Percentiles rank a stretch among this genome's conserved stretches.
These are phyloP conservation scores for Scaptomyza flava DNA, from an alignment of 2,888 invertebrate genomes.

Conservation along the genomic window DNA sequence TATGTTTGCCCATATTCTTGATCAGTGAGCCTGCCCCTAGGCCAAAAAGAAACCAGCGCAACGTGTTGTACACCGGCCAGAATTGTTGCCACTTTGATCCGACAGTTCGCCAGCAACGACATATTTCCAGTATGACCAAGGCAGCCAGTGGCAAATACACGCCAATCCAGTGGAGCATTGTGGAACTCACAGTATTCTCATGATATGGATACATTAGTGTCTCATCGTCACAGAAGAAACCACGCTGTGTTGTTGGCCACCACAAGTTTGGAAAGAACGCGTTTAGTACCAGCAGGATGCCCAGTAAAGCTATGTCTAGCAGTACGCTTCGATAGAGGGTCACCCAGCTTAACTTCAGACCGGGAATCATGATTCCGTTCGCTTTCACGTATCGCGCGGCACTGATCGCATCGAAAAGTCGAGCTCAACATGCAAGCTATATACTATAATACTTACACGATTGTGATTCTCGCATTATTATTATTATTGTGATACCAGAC, in stretches of 20 bases:
- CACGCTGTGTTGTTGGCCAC: constrained; percentile 53
- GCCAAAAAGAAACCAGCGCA: constrained; percentile 67
- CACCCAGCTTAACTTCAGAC: constrained; percentile 6
- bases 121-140: constrained; percentile 48
- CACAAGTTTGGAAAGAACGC: constrained; percentile 32
- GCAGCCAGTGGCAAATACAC: constrained; percentile 53
- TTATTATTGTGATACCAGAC: constrained; percentile 6
- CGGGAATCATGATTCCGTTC: constrained; percentile 54
- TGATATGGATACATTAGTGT: constrained; percentile 71
- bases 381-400: constrained; percentile 27
- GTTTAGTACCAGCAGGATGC: constrained; percentile 26
- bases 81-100: constrained; percentile 9
- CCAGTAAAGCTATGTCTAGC: constrained; percentile 42
- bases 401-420: constrained; percentile 41
- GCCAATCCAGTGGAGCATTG: constrained; percentile 40
- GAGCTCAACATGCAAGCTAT: constrained; percentile 25
- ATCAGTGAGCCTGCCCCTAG: constrained; percentile 39
- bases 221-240: constrained; percentile 75
- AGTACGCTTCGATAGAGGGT: constrained; percentile 18
- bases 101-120: constrained; percentile 14
- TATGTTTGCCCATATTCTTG: constrained; percentile 61
- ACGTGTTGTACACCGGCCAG: constrained; percentile 41
- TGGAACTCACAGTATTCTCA: constrained; percentile 49
- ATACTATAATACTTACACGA: not conserved
- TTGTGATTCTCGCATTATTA: constrained; percentile 1